phyloP scores from a whole-genome alignment of 2,113 vertebrate genomes.

The Stictonetta naevosa region DNA sequence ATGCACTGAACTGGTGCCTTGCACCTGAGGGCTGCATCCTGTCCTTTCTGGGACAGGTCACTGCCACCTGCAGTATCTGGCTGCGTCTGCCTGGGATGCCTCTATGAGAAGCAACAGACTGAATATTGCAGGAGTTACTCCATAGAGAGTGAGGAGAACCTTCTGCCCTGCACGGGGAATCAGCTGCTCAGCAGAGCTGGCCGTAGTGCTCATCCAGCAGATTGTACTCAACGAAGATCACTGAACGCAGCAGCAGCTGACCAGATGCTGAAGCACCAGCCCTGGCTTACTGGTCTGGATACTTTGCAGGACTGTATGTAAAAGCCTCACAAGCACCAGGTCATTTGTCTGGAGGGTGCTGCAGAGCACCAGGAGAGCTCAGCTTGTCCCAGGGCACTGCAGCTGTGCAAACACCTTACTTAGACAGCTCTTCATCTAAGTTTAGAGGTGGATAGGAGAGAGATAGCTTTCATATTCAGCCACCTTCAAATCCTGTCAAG shows the following conservation, averaged over 20 bases:
- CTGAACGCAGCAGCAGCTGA: background rate
- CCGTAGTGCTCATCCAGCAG: background rate
- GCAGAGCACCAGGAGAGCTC: background rate
- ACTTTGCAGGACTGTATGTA: too few relatives aligned
- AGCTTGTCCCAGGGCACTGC: background rate
- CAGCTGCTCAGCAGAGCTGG: background rate
- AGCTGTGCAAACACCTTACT: background rate
- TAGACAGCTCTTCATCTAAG: background rate
- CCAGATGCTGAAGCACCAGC: fast-evolving
- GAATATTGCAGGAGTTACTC: background rate
- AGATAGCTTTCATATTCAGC: background rate
- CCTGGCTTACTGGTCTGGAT: background rate
- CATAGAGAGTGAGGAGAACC: background rate
- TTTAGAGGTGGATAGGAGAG: background rate
- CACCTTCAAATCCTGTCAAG: background rate
- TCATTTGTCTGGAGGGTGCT: background rate
- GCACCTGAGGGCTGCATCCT: background rate
- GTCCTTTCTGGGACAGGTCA: background rate
- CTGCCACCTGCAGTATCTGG: fast-evolving
- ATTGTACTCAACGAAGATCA: background rate
- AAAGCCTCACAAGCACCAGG: fast-evolving
- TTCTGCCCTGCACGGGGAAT: background rate
- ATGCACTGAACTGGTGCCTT: background rate
- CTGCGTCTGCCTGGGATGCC: fast-evolving
- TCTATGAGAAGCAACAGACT: background rate